These are phyloP conservation scores for Ametastegia equiseti DNA, from an alignment of 2,888 invertebrate species.

Conservation along the genomic window DNA sequence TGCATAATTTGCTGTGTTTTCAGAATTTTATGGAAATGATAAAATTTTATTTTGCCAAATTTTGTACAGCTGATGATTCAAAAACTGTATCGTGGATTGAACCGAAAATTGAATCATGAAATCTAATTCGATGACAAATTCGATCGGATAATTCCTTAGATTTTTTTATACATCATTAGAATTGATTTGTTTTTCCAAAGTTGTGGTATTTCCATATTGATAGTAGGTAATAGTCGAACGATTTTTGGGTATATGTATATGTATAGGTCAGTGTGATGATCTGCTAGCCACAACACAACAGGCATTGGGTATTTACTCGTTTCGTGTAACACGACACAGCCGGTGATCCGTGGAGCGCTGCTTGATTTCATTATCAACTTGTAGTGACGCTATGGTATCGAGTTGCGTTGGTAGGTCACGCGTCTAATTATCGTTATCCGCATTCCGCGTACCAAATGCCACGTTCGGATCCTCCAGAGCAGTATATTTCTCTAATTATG, in stretches of 20 bases:
- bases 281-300: neutral
- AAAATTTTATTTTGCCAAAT: no score
- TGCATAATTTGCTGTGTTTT: no score
- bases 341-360: neutral
- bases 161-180: no score
- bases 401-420: neutral
- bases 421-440: constrained; percentile 21
- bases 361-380: constrained; percentile 5
- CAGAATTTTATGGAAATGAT: no score
- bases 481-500: constrained; percentile 5
- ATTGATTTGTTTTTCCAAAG: no score
- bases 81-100: no score
- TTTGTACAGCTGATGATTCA: no score
- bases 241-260: neutral
- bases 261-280: neutral
- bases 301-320: neutral
- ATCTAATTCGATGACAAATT: no score
- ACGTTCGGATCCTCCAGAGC: neutral
- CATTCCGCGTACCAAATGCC: constrained; percentile 1
- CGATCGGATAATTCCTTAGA: no score
- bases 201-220: no score
- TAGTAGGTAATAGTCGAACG: neutral
- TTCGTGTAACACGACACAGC: neutral
- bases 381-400: neutral
- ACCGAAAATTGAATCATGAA: no score